Percentiles rank a stretch among this genome's conserved stretches.
Evolutionary conservation across 2,888 invertebrate genomes (phyloP).

Genomic region (Microctonus aethiopoides): DNA sequence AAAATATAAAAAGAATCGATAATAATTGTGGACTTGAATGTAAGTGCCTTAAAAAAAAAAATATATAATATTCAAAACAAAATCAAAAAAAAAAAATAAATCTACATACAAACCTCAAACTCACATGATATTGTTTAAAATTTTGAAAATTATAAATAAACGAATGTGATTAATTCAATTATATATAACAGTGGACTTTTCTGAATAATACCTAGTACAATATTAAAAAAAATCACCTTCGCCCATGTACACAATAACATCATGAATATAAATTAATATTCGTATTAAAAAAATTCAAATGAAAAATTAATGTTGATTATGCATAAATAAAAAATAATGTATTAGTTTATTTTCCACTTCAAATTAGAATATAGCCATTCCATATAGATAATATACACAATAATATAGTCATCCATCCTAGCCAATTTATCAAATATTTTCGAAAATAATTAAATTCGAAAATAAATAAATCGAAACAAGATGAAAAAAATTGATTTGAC

Average conservation of each 20-base stretch:
- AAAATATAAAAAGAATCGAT: slow-evolving; percentile 22
- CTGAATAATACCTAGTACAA: not conserved
- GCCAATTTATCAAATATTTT: slow-evolving; percentile 41
- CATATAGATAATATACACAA: slow-evolving; percentile 55
- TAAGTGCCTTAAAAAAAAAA: slow-evolving; percentile 43
- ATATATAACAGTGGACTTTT: not conserved
- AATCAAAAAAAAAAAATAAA: slow-evolving; percentile 8
- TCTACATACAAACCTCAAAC: not conserved
- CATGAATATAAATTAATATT: not conserved
- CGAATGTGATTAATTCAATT: not conserved
- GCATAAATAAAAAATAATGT: not conserved
- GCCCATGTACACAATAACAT: not conserved
- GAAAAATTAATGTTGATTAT: slow-evolving; percentile 17
- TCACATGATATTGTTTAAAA: not conserved
- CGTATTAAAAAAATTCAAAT: not conserved
- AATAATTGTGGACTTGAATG: slow-evolving; percentile 40
- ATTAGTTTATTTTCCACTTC: slow-evolving; percentile 44
- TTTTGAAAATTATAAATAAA: not conserved
- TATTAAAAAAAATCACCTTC: no score
- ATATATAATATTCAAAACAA: slow-evolving; percentile 22
- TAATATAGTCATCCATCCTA: slow-evolving; percentile 58
- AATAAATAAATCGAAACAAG: not conserved
- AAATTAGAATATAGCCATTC: slow-evolving; percentile 56
- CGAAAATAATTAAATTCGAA: no score
- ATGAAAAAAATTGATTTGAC: not conserved